Evolutionary conservation across 2,113 vertebrate genomes (phyloP).

Genomic region (Eulemur macaco): DNA sequence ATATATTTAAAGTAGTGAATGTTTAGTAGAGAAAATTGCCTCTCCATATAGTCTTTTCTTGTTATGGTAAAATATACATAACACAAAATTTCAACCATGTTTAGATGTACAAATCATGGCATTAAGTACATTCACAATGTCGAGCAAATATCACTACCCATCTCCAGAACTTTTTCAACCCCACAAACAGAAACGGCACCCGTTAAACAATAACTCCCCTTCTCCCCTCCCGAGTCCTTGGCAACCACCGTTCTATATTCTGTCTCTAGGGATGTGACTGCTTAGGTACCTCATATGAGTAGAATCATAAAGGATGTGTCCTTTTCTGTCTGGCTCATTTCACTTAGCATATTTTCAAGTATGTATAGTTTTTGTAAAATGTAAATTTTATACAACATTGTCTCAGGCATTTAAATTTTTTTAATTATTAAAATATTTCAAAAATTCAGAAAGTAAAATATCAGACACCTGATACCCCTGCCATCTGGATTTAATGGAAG

Average conservation of each 20-base stretch:
- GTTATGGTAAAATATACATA: background rate
- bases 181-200: background rate
- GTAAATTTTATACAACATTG: background rate
- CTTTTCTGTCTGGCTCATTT: background rate
- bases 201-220: background rate
- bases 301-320: background rate
- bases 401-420: background rate
- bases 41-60: background rate
- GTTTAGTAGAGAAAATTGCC: background rate
- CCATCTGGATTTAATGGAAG: background rate
- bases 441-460: background rate
- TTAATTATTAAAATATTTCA: background rate
- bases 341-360: background rate
- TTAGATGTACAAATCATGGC: background rate
- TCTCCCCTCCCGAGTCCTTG: background rate
- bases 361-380: background rate
- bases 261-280: background rate
- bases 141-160: background rate
- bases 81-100: background rate
- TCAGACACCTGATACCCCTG: background rate
- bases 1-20: background rate
- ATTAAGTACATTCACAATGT: background rate
- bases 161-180: background rate
- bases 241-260: background rate
- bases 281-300: no score